These are phyloP conservation scores for Andinoacara biseriatus DNA, from an alignment of 2,113 vertebrate genomes.

Conservation along the genomic window DNA sequence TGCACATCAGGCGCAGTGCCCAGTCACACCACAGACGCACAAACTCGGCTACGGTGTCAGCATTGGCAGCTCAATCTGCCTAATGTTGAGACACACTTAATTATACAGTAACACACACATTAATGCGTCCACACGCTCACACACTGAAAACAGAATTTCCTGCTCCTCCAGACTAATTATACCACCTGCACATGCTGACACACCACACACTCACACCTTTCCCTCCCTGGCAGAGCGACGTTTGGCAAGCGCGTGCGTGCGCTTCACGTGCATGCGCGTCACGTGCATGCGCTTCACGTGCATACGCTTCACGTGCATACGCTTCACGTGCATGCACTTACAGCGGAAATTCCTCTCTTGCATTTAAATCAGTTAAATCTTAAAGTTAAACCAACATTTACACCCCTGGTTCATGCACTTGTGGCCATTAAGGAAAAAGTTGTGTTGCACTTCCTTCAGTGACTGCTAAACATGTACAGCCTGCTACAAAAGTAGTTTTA, in stretches of 20 bases:
- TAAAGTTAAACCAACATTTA: neutral
- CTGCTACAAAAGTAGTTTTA: neutral
- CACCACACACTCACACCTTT: neutral
- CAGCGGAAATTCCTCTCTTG: neutral
- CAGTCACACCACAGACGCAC: constrained; percentile 9
- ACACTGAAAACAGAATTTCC: constrained; percentile 19
- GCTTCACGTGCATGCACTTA: neutral
- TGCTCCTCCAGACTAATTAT: constrained; percentile 35
- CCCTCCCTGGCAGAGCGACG: neutral
- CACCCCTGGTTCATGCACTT: neutral
- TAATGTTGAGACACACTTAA: constrained; percentile 12
- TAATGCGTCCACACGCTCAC: neutral
- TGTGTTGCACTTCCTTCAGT: neutral
- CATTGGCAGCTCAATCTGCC: constrained; percentile 30
- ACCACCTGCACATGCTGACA: constrained; percentile 12
- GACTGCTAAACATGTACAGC: neutral
- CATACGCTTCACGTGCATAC: too few species aligned
- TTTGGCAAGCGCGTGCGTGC: neutral
- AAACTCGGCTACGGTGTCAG: constrained; percentile 15
- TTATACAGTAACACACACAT: constrained; percentile 1
- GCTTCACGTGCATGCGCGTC: too few species aligned
- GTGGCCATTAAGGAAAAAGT: neutral
- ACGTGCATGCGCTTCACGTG: too few species aligned
- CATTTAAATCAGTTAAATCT: neutral
- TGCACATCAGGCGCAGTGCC: constrained; percentile 32